Percentiles rank a stretch among this genome's conserved stretches.
Conservation (phyloP, 2,888 invertebrate species). For the Orthonevra nobilis region DNA sequence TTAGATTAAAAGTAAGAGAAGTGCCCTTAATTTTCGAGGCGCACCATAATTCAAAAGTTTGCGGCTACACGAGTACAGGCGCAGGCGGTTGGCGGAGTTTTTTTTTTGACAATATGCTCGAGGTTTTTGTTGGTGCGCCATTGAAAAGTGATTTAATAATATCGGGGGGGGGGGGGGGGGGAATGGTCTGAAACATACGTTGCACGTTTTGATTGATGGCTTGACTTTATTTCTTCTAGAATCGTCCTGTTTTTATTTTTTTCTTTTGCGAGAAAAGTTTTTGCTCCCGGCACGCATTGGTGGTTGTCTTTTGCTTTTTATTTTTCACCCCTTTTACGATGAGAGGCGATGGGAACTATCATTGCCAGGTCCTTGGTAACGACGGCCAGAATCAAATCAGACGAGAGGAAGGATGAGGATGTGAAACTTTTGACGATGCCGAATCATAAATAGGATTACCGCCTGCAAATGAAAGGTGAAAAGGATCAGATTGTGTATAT, state of each 20-base stretch:
- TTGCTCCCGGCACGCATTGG: conserved; percentile 3
- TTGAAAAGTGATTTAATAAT: conserved; percentile 44
- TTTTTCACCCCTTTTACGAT: conserved; percentile 52
- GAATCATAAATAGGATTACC: conserved; percentile 68
- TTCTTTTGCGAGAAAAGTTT: conserved; percentile 1
- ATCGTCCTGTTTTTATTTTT: too few species aligned
- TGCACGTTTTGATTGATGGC: conserved; percentile 65
- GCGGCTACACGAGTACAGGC: conserved; percentile 2
- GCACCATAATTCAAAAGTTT: conserved; percentile 68
- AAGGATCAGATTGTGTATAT: conserved; percentile 61
- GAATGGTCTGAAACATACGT: conserved; percentile 41
- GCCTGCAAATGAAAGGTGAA: conserved; percentile 73
- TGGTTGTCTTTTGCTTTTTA: conserved; percentile 21
- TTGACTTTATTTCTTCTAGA: too few species aligned
- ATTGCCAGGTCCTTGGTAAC: conserved; percentile 39
- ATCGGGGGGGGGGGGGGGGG: conserved; percentile 38
- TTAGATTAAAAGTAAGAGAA: conserved; percentile 69
- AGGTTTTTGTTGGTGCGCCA: conserved; percentile 22
- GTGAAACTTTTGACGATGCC: conserved; percentile 42
- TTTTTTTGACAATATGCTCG: conserved; percentile 61
- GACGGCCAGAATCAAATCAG: conserved; percentile 51
- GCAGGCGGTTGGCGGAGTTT: too few species aligned
- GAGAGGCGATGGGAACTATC: conserved; percentile 7
- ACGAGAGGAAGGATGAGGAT: conserved; percentile 19
- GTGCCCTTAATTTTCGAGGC: conserved; percentile 68